A percentile compares a stretch with the other conserved stretches of the same genome.
Conservation (phyloP, 1,140 invertebrate species). For the Cotesia glomerata region DNA sequence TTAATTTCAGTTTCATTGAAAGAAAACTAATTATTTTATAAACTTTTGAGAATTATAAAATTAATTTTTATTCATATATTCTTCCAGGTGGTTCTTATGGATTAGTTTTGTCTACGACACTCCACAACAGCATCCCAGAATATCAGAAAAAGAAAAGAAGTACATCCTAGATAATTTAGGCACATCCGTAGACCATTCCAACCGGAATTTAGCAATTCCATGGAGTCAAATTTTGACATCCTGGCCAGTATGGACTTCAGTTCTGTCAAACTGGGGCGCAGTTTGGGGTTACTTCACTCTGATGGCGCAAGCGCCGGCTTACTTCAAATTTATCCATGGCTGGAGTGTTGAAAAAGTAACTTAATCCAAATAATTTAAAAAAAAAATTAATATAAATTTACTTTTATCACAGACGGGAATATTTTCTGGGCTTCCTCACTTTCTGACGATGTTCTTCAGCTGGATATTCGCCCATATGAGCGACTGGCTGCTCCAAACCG, state of each 20-base stretch:
- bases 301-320: conserved; percentile 84
- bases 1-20: too few relatives aligned
- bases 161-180: conserved; percentile 68
- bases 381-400: neutral
- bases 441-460: conserved; percentile 69
- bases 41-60: too few relatives aligned
- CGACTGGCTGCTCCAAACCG: conserved; percentile 68
- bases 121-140: conserved; percentile 77
- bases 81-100: conserved; percentile 57
- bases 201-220: conserved; percentile 65
- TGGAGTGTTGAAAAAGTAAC: conserved; percentile 79
- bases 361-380: conserved; percentile 22
- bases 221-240: conserved; percentile 78
- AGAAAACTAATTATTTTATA: too few relatives aligned
- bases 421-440: conserved; percentile 71
- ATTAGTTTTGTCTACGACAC: conserved; percentile 69
- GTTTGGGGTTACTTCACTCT: conserved; percentile 87
- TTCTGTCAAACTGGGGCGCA: conserved; percentile 77
- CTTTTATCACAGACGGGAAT: conserved; percentile 65
- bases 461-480: conserved; percentile 66
- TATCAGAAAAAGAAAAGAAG: conserved; percentile 70
- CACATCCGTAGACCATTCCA: conserved; percentile 54
- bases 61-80: neutral
- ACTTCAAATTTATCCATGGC: conserved; percentile 82
- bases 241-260: conserved; percentile 77